phyloP scores from a whole-genome alignment of 2,888 invertebrate species.

The Chydorus sphaericus region DNA sequence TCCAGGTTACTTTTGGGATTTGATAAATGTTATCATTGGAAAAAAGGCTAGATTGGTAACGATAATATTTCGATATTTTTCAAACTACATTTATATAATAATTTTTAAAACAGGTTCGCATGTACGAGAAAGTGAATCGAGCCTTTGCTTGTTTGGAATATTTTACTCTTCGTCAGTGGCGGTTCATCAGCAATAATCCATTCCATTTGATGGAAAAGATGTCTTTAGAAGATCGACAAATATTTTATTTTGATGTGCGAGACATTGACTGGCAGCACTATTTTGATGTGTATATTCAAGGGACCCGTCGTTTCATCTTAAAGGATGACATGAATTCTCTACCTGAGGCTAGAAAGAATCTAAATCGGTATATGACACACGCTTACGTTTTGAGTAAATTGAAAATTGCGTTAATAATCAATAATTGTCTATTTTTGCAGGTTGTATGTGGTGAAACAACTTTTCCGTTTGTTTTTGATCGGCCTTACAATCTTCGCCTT shows the following conservation, averaged over 20 bases:
- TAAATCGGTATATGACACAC: not conserved
- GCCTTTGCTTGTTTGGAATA: not conserved
- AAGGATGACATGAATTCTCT: not conserved
- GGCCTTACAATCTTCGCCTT: no score
- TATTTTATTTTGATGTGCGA: not conserved
- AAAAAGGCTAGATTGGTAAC: slow-evolving; percentile 64
- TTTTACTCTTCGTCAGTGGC: not conserved
- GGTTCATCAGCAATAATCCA: not conserved
- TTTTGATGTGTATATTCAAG: not conserved
- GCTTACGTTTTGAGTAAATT: not conserved
- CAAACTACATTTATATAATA: not conserved
- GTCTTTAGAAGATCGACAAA: not conserved
- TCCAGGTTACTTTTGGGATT: slow-evolving; percentile 77
- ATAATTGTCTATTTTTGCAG: not conserved
- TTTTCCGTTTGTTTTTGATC: not conserved
- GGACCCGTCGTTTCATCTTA: not conserved
- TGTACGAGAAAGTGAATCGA: not conserved
- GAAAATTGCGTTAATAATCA: not conserved
- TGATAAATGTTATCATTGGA: slow-evolving; percentile 56
- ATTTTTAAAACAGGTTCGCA: not conserved
- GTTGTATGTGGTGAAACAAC: not conserved
- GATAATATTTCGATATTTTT: not conserved
- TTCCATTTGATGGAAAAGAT: not conserved
- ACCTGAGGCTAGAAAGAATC: not conserved
- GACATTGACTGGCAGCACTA: not conserved